phyloP scores from a whole-genome alignment of 2,888 invertebrate genomes.

The Tanypteryx hageni region DNA sequence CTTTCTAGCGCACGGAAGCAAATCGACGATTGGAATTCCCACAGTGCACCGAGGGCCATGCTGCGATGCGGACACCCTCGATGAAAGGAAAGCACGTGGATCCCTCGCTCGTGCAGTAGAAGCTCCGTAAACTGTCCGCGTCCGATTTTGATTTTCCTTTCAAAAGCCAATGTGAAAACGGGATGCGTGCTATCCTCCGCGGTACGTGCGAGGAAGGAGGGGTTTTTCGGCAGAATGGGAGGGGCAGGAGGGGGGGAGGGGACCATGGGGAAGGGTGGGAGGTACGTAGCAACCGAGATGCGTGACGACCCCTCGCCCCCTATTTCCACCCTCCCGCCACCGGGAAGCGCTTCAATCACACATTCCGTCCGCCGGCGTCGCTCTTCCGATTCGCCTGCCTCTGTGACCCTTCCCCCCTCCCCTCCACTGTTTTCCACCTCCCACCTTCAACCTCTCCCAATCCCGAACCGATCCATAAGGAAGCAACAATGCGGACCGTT shows the following conservation, averaged over 20 bases:
- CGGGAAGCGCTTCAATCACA: background rate
- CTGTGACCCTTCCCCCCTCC: background rate
- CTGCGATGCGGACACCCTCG: too few species aligned
- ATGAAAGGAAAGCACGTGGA: too few species aligned
- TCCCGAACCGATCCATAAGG: background rate
- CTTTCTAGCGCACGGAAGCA: too few species aligned
- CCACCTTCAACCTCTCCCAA: background rate
- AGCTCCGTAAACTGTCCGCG: too few species aligned
- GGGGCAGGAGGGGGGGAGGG: background rate
- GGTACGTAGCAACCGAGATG: conserved; percentile 6
- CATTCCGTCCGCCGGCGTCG: background rate
- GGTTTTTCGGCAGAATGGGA: too few species aligned
- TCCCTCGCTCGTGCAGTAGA: too few species aligned
- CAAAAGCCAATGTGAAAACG: too few species aligned
- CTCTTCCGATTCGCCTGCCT: conserved; percentile 10
- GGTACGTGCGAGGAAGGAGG: too few species aligned
- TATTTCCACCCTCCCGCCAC: background rate
- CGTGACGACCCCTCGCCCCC: conserved; percentile 11
- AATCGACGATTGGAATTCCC: too few species aligned
- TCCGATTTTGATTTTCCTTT: too few species aligned
- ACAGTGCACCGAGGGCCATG: too few species aligned
- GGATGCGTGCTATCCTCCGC: too few species aligned
- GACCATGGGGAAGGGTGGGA: background rate
- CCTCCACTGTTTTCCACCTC: background rate
- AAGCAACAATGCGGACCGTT: background rate